Evolutionary conservation across 1,140 invertebrate species (phyloP), one percentile per base, ranked within the genome.

Genomic region (Heliconius himera): DNA sequence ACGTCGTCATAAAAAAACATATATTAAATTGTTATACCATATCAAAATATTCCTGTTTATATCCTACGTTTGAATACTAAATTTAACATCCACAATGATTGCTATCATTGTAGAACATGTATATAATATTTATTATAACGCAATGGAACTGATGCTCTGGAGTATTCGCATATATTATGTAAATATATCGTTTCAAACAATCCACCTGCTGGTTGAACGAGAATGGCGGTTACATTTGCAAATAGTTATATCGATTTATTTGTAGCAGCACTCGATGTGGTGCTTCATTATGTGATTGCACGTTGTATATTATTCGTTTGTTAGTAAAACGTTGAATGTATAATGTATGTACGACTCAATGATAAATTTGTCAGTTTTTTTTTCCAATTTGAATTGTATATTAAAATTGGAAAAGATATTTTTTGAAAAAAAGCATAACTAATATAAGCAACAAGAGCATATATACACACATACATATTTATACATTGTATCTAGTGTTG

Each of bases 191-290:
- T 60, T 60, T 26, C 56, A 60, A 60, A 60, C 56, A 13, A 26
- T 60, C 0, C 11, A 60, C 56, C n/a, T 3, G 56, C 22, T 60
- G 22, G n/a, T 26, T 60, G 18, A 60, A 60, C 26, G 56, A 60
- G 22, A 60, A 26, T 11, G 56, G 56, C 20, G 56, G 56, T 60
- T 60, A 60, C 56, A 60, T 60, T 60, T 60, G 56, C 56, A 60
- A 60, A 60, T 60, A 26, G 22, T 60, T 60, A 60, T 60, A 66
- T 66, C 60, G 60, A 66, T 66, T 66, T 66, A 66, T 29, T 66
- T 66, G 26, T 66, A 66, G 33, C 33, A 66, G 22, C 9, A 66
- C 60, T 66, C 60, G 60, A 66, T 66, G 26, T 66, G 26, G 13
- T 66, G 26, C 26, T 29, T 36, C 33, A 66, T 66, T 29, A 26